phyloP scores from a whole-genome alignment of 2,888 invertebrate species.

The Catocala sponsa region DNA sequence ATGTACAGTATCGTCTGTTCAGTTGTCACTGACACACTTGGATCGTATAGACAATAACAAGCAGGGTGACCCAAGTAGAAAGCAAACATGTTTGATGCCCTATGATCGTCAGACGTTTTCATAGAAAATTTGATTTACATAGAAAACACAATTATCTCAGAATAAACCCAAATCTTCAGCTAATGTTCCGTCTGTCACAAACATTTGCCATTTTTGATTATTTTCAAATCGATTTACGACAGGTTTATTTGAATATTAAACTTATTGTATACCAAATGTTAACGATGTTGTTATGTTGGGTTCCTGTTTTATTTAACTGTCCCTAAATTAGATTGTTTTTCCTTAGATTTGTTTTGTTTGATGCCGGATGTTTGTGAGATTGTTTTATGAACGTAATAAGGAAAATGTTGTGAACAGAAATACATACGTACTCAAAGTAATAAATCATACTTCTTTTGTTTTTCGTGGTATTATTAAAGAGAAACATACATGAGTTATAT shows the following conservation, averaged over 20 bases:
- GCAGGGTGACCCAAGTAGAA: no score
- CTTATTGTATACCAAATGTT: background rate
- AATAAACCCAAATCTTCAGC: no score
- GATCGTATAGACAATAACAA: no score
- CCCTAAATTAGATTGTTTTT: slow-evolving; percentile 1
- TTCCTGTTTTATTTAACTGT: background rate
- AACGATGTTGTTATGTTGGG: background rate
- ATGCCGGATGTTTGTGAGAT: slow-evolving; percentile 1
- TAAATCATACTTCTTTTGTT: background rate
- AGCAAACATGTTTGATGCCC: no score
- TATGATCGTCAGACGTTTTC: no score
- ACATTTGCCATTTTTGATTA: slow-evolving; percentile 31
- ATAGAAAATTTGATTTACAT: no score
- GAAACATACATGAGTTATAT: no score
- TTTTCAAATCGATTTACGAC: slow-evolving; percentile 27
- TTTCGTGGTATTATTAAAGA: background rate
- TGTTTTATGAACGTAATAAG: background rate
- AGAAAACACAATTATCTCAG: no score
- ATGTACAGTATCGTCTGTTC: no score
- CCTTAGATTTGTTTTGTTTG: background rate
- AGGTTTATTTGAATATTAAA: slow-evolving; percentile 10
- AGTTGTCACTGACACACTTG: no score
- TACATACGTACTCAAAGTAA: background rate
- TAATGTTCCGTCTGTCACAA: slow-evolving; percentile 21
- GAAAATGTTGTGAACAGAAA: background rate